Base-by-base conservation (phyloP, 2,113 vertebrate genomes). In the Hystrix cristata region DNA sequence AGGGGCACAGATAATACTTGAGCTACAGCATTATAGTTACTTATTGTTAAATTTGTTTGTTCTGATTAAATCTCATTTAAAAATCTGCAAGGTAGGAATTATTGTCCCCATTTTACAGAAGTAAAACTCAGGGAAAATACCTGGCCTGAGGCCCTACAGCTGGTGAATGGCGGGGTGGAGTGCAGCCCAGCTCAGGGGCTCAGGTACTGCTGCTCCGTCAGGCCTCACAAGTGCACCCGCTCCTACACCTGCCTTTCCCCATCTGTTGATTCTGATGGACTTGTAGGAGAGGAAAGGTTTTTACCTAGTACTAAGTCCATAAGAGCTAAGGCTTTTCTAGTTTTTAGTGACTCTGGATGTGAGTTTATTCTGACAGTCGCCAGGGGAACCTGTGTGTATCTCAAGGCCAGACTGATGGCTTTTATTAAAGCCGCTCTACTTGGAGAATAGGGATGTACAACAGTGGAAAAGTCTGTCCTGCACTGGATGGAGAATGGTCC, bases 171-270 rank as follows among this genome's bases (percentile, higher is more conserved):
- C 21, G 14, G 13, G 25, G 5, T 3, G 1, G 31, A 78, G n/a
- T 27, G 31, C 23, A 78, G 59, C 2, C n/a, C 8, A 3, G 11
- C 43, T 55, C 48, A 60, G 25, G 7, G 23, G 29, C 4, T 60
- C 51, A 38, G 8, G 11, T 0, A 21, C 7, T 14, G 2, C 3
- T 25, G 12, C 43, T 48, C 21, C 5, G 13, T 55, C 31, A 2
- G 31, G 0, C 4, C 18, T 59, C 23, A 19, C 1, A 29, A 0
- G 7, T 0, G 12, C 57, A 23, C 16, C 7, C 27, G 5, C 5
- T 57, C 5, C 62, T 46, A 43, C 21, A n/a, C 10, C 43, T 55
- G 9, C 15, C 59, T 57, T 91, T 19, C 43, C 3, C 25, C 85
- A 18, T 16, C 34, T 62, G 16, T 72, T 67, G 9, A 69, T 19